Conservation (phyloP, 2,888 invertebrate genomes). For the Agrotis clavis region DNA sequence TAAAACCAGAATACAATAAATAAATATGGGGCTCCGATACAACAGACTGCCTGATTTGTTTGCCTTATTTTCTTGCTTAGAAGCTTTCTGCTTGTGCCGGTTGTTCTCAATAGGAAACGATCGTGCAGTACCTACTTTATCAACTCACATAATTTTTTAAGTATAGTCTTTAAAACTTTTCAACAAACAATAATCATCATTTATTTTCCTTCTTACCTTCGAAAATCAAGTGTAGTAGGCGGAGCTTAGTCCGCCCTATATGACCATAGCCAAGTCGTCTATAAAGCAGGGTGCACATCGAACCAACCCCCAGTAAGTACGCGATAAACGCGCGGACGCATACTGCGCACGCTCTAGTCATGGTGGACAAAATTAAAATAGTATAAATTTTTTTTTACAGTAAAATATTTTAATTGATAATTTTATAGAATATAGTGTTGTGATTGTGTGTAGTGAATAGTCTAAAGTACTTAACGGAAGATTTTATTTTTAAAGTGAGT, state of each 20-base stretch:
- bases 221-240: conserved; percentile 72
- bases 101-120: too few species aligned
- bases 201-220: conserved; percentile 4
- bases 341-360: conserved; percentile 60
- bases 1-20: too few species aligned
- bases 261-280: conserved; percentile 38
- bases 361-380: conserved; percentile 43
- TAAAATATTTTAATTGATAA: conserved; percentile 16
- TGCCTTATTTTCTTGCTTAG: too few species aligned
- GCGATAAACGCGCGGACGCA: conserved; percentile 68
- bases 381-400: conserved; percentile 11
- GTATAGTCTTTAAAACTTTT: too few species aligned
- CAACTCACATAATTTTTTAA: too few species aligned
- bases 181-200: conserved; percentile 11
- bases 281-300: conserved; percentile 69
- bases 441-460: conserved; percentile 31
- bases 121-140: too few species aligned
- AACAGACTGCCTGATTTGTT: too few species aligned
- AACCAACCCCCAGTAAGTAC: conserved; percentile 79
- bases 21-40: too few species aligned
- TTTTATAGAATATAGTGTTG: conserved; percentile 39
- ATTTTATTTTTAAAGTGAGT: conserved; percentile 37
- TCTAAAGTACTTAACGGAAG: neutral
- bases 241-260: conserved; percentile 71
- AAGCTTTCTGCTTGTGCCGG: too few species aligned